Percentiles rank a stretch among this genome's conserved stretches.
phyloP scores from a whole-genome alignment of 2,888 invertebrate genomes.

The Tachina fera region DNA sequence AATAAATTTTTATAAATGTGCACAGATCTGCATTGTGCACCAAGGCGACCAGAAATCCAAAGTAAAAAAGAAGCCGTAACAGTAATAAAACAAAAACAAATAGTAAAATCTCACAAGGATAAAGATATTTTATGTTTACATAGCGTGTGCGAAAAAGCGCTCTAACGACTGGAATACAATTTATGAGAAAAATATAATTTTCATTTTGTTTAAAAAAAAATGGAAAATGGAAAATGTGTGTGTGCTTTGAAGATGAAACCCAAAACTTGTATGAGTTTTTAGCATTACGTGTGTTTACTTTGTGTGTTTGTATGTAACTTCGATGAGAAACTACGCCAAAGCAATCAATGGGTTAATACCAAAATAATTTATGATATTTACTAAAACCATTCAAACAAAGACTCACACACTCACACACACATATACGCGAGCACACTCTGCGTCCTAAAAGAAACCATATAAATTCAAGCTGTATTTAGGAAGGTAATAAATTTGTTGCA shows the following conservation, averaged over 20 bases:
- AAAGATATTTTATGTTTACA: constrained; percentile 56
- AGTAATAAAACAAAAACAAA: constrained; percentile 51
- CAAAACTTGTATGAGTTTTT: neutral
- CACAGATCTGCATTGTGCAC: constrained; percentile 58
- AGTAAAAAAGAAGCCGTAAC: constrained; percentile 3
- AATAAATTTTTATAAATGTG: constrained; percentile 69
- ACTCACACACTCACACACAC: constrained; percentile 20
- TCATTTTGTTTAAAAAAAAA: neutral
- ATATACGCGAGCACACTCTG: neutral
- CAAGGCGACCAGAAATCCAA: constrained; percentile 23
- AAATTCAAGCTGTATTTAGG: constrained; percentile 45
- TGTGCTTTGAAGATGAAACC: neutral
- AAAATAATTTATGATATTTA: constrained; percentile 70
- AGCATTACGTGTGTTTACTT: constrained; percentile 7
- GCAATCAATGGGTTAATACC: constrained; percentile 72
- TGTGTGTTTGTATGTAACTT: constrained; percentile 24
- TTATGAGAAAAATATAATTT: constrained; percentile 44
- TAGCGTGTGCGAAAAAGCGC: constrained; percentile 33
- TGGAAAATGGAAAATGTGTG: neutral
- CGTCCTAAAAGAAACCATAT: neutral
- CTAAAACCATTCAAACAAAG: constrained; percentile 55
- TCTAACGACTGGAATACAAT: constrained; percentile 40
- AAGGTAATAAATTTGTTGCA: constrained; percentile 65
- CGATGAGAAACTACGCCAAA: constrained; percentile 67
- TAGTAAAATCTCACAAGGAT: constrained; percentile 56